Evolutionary conservation across 2,888 invertebrate genomes (phyloP).

Genomic region (Aleiodes alternator): DNA sequence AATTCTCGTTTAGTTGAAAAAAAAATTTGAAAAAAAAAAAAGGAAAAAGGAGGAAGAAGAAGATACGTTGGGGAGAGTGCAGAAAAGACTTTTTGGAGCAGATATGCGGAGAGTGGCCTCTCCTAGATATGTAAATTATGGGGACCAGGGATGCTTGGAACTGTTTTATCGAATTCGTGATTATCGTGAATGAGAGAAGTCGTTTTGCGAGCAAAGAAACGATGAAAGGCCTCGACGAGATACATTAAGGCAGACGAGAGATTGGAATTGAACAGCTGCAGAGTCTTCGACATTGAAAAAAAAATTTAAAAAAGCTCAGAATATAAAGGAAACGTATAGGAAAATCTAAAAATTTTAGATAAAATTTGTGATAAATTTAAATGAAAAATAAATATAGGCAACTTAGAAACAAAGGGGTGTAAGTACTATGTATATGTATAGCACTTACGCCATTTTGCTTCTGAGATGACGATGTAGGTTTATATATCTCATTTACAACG

Average conservation of each 20-base stretch:
- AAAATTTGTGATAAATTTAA: no score
- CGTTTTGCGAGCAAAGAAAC: constrained; percentile 8
- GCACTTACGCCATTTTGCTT: no score
- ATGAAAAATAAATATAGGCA: no score
- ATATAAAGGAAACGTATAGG: no score
- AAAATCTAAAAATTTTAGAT: no score
- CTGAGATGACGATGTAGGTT: no score
- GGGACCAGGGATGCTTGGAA: constrained; percentile 48
- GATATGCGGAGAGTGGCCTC: constrained; percentile 6
- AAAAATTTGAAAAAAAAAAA: no score
- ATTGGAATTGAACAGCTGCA: constrained; percentile 27
- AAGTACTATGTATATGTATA: no score
- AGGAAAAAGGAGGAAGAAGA: not conserved
- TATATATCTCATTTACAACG: no score
- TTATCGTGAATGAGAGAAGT: constrained; percentile 27
- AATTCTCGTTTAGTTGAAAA: no score
- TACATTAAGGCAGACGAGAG: constrained; percentile 28
- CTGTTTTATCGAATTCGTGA: constrained; percentile 32
- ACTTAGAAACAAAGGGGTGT: no score
- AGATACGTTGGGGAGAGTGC: constrained; percentile 1
- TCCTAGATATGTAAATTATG: constrained; percentile 54
- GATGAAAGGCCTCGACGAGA: not conserved
- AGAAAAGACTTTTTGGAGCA: not conserved
- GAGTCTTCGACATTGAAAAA: constrained; percentile 6
- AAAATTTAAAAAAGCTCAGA: constrained; percentile 3